These are phyloP conservation scores for Aspidapion aeneum DNA, from an alignment of 2,888 invertebrate genomes.

Conservation along the genomic window DNA sequence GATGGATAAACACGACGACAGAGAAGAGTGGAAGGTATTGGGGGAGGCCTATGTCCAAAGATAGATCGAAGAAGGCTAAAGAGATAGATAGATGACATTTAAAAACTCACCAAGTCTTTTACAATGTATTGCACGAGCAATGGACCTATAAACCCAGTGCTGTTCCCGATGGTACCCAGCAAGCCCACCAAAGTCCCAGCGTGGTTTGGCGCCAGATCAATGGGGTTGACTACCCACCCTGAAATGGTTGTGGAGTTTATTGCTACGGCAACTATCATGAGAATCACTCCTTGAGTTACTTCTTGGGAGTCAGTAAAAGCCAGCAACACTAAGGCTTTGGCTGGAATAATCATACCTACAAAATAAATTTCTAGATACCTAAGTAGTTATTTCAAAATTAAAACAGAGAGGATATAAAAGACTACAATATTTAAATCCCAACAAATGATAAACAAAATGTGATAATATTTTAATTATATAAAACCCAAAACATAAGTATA, in stretches of 20 bases:
- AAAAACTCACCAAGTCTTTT: slow-evolving; percentile 60
- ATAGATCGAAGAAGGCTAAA: too few relatives aligned
- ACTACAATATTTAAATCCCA: too few relatives aligned
- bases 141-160: slow-evolving; percentile 75
- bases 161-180: slow-evolving; percentile 71
- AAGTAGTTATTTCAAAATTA: too few relatives aligned
- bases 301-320: slow-evolving; percentile 54
- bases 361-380: not conserved
- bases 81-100: too few relatives aligned
- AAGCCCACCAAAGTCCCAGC: slow-evolving; percentile 80
- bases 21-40: too few relatives aligned
- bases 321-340: slow-evolving; percentile 59
- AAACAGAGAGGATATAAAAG: too few relatives aligned
- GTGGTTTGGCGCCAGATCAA: slow-evolving; percentile 78
- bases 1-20: too few relatives aligned
- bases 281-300: slow-evolving; percentile 55
- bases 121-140: slow-evolving; percentile 66
- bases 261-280: slow-evolving; percentile 67
- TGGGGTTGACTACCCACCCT: slow-evolving; percentile 73
- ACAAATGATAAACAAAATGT: too few relatives aligned
- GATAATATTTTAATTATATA: too few relatives aligned
- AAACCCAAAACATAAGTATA: too few relatives aligned
- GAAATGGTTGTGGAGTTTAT: slow-evolving; percentile 69
- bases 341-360: slow-evolving; percentile 64
- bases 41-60: too few relatives aligned